Evolutionary conservation across 2,797 vertebrate species (phyloP), one percentile per base, ranked within the genome.

Genomic region (Rhinichthys osculus): DNA sequence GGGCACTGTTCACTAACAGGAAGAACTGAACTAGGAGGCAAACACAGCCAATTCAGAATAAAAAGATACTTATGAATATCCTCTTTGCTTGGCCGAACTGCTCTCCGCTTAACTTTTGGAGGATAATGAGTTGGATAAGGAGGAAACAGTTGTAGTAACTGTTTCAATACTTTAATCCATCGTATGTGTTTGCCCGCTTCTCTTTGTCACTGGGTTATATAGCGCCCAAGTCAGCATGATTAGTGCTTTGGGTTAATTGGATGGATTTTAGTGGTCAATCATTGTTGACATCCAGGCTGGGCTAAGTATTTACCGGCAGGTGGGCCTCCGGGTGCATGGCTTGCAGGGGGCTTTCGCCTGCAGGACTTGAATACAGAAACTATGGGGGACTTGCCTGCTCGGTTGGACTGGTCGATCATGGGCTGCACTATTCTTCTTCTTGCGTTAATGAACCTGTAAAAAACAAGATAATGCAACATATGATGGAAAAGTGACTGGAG

Each of bases 341-440:
- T 94, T 93, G 94, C 94, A 94, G 95, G 95, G 88, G 92, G 90
- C 90, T 97, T 96, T 95, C 27, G 91, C 92, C 92, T 95, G 94
- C 87, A 88, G 87, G 94, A 96, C 95, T 94, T 93, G 94, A 96
- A 95, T 93, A 96, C 92, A 94, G 96, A 96, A 95, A 97, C 91
- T 95, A 95, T 0, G 90, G 93, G 94, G 94, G 93, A 98, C 98
- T 99, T 98, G 96, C 98, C 98, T 99, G 98, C 98, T 97, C 98
- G 96, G 95, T 99, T 99, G 92, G 98, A 99, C 96, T 99, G 98
- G 96, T 99, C 98, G 94, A 99, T 99, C 98, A 99, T 99, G 90
- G 98, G 98, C 92, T 99, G 98, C 90, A 99, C 98, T 99, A 99
- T 99, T 98, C 98, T 98, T 96, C 98, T 98, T 95, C 98, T 97